Evolutionary conservation across 2,113 vertebrate genomes (phyloP).

Genomic region (Felis chaus): DNA sequence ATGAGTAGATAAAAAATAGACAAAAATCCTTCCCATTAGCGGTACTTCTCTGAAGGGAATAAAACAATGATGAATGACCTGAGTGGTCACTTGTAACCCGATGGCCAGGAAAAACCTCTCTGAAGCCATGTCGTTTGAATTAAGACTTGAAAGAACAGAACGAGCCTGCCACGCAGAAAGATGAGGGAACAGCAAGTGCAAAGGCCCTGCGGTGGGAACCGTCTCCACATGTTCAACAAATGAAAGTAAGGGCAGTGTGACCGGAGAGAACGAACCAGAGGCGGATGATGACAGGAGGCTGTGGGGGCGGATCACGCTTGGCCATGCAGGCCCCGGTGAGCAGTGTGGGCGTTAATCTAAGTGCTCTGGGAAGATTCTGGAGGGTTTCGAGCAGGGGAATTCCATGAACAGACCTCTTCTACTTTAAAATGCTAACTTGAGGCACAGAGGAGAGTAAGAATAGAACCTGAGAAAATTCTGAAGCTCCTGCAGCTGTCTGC

Average conservation of each 20-base stretch:
- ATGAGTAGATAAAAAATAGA: not conserved
- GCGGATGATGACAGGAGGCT: not conserved
- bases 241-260: not conserved
- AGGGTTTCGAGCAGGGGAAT: not conserved
- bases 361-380: not conserved
- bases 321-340: not conserved
- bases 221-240: not conserved
- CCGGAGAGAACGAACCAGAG: not conserved
- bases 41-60: not conserved
- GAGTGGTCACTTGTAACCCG: not conserved
- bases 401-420: not conserved
- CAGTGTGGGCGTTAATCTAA: not conserved
- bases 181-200: not conserved
- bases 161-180: not conserved
- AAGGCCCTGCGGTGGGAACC: not conserved
- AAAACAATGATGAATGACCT: not conserved
- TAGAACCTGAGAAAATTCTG: not conserved
- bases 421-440: not conserved
- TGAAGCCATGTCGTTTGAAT: not conserved
- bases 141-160: not conserved
- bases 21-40: too few relatives aligned
- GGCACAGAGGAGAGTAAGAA: not conserved
- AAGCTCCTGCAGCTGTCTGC: not conserved
- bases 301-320: accelerated
- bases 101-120: not conserved